Base-by-base conservation (phyloP, 2,113 vertebrate species). In the Cromileptes altivelis region DNA sequence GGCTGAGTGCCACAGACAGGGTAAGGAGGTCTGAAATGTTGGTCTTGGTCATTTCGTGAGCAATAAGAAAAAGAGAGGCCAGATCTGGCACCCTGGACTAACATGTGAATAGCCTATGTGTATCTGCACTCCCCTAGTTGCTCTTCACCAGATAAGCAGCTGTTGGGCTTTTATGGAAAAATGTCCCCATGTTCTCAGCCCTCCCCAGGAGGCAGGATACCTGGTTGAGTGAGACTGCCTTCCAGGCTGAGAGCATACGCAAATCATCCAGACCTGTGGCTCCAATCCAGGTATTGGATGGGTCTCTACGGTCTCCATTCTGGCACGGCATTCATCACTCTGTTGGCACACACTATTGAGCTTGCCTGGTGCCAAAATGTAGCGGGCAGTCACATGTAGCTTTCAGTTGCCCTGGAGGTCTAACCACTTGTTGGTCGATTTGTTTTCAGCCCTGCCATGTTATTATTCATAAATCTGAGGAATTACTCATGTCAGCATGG, bases 191-290 rank as follows among this genome's bases (percentile, higher is more conserved):
- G 61, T 72, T 75, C 62, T 75, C 58, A 70, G 3, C 45, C 25
- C 47, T 70, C 40, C 42, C 56, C 17, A 2, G 17, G 42, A 80
- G 68, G 72, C 63, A 81, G 64, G 47, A 82, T 78, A 89, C 79
- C 76, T 89, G 80, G 74, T 61, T 68, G 75, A 87, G 63, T 74
- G 68, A 80, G 53, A 64, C 55, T 50, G 33, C 58, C 67, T 82
- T 86, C 63, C 73, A 73, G 75, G 69, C 52, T 68, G 78, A 58
- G 33, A 75, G 62, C 40, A 55, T 67, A 40, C 42, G 19, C 53
- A 52, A 58, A 80, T 27, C n/a, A 86, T 74, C 57, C 67, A 63
- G 78, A 56, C 57, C 30, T 50, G 37, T 67, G 71, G 50, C 78
- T 75, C 25, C 27, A 21, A 0, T 65, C 47, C 84, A 80, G 52